phyloP scores from a whole-genome alignment of 1,140 invertebrate genomes.

The Trigoniulus corallinus region DNA sequence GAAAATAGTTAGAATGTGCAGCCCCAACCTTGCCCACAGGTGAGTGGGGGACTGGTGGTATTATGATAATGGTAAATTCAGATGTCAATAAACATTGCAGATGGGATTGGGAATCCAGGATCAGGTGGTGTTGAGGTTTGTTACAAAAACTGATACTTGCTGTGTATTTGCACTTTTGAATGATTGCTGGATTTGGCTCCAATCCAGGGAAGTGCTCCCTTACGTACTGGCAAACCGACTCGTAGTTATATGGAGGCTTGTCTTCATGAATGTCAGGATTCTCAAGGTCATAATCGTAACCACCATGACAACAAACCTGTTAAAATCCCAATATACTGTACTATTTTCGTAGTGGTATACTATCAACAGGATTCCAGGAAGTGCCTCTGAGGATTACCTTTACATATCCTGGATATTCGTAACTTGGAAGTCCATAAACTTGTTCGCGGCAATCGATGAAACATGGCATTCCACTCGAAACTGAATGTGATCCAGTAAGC shows the following conservation, averaged over 20 bases:
- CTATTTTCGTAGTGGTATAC: no score
- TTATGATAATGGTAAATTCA: no score
- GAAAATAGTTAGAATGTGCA: no score
- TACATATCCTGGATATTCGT: not conserved
- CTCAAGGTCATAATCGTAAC: not conserved
- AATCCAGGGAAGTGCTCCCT: conserved; percentile 15
- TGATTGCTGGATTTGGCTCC: conserved; percentile 16
- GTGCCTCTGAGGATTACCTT: not conserved
- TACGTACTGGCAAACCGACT: conserved; percentile 11
- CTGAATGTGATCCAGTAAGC: not conserved
- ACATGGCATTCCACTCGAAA: not conserved
- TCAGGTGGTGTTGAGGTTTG: no score
- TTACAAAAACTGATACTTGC: no score
- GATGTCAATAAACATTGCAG: no score
- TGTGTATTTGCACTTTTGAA: conserved; percentile 23
- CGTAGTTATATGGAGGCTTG: not conserved
- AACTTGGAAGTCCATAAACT: not conserved
- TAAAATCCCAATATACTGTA: no score
- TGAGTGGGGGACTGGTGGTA: no score
- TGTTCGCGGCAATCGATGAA: not conserved
- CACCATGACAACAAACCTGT: not conserved
- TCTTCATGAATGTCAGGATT: no score
- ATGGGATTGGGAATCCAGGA: no score
- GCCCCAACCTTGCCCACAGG: no score
- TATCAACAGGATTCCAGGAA: no score